Conservation (phyloP, 1,140 invertebrate genomes). For the Eriosoma lanigerum region DNA sequence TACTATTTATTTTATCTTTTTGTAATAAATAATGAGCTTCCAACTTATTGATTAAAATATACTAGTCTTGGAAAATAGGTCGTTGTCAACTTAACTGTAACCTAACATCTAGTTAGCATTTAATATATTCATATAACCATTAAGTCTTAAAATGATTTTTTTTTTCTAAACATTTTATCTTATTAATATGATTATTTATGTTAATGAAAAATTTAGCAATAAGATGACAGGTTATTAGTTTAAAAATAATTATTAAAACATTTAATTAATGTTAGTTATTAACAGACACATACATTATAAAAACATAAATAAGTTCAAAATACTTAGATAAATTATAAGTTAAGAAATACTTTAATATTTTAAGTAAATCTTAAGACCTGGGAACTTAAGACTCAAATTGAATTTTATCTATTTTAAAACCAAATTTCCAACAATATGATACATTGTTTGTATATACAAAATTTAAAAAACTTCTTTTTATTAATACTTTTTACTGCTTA, state of each 20-base stretch:
- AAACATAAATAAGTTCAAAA: not conserved
- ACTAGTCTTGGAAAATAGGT: conserved; percentile 49
- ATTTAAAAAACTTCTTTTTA: too few species aligned
- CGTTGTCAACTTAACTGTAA: conserved; percentile 44
- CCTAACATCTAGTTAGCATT: conserved; percentile 27
- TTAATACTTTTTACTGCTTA: conserved; percentile 1
- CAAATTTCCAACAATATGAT: conserved; percentile 2
- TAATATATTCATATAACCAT: conserved; percentile 30
- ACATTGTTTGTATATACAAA: too few species aligned
- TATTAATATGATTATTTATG: not conserved
- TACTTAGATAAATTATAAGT: not conserved
- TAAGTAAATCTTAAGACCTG: too few species aligned
- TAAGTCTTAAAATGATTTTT: conserved; percentile 11
- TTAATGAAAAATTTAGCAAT: conserved; percentile 47
- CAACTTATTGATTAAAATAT: conserved; percentile 41
- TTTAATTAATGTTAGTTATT: conserved; percentile 46
- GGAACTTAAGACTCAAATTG: too few species aligned
- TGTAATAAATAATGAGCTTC: conserved; percentile 48
- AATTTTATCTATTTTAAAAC: too few species aligned
- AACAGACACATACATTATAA: conserved; percentile 31
- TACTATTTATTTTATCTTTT: conserved; percentile 40
- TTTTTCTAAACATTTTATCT: conserved; percentile 2
- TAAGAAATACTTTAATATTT: not conserved
- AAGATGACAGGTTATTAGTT: conserved; percentile 45
- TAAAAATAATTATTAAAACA: conserved; percentile 14